These are phyloP conservation scores for Anastatus disparis DNA, from an alignment of 1,140 invertebrate genomes.

Conservation along the genomic window DNA sequence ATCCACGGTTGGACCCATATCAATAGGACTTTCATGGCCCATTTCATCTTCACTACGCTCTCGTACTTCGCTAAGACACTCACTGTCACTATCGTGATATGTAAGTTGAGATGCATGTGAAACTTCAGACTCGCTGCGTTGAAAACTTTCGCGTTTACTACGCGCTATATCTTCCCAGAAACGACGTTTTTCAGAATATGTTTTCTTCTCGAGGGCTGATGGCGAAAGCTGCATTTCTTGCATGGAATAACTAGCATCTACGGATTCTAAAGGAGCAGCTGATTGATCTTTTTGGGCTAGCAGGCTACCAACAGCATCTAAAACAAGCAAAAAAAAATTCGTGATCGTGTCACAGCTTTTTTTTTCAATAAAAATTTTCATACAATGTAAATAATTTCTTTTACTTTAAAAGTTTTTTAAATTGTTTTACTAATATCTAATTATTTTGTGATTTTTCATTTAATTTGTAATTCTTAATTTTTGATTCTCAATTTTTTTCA, in stretches of 20 bases:
- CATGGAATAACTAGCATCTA: slow-evolving; percentile 63
- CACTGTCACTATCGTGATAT: slow-evolving; percentile 62
- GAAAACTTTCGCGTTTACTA: slow-evolving; percentile 61
- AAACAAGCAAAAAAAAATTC: slow-evolving; percentile 59
- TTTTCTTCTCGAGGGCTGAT: slow-evolving; percentile 59
- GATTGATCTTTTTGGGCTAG: slow-evolving; percentile 60
- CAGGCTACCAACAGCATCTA: slow-evolving; percentile 65
- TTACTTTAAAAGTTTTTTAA: background rate
- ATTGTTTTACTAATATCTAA: too few relatives aligned
- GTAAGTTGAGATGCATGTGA: slow-evolving; percentile 60
- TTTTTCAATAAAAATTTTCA: background rate
- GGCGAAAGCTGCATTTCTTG: slow-evolving; percentile 36
- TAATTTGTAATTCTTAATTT: too few relatives aligned
- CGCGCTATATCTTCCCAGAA: slow-evolving; percentile 65
- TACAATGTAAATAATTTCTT: background rate
- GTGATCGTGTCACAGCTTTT: background rate
- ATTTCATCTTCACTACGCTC: slow-evolving; percentile 41
- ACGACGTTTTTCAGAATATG: slow-evolving; percentile 63
- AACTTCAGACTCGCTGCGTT: slow-evolving; percentile 63
- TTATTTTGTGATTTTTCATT: background rate
- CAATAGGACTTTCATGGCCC: slow-evolving; percentile 53
- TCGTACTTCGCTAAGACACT: slow-evolving; percentile 47
- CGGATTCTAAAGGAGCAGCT: slow-evolving; percentile 63
- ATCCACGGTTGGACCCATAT: slow-evolving; percentile 43
- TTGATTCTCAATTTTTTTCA: too few relatives aligned